These are phyloP conservation scores for Chroicocephalus ridibundus DNA, from an alignment of 2,113 vertebrate genomes.

Conservation along the genomic window DNA sequence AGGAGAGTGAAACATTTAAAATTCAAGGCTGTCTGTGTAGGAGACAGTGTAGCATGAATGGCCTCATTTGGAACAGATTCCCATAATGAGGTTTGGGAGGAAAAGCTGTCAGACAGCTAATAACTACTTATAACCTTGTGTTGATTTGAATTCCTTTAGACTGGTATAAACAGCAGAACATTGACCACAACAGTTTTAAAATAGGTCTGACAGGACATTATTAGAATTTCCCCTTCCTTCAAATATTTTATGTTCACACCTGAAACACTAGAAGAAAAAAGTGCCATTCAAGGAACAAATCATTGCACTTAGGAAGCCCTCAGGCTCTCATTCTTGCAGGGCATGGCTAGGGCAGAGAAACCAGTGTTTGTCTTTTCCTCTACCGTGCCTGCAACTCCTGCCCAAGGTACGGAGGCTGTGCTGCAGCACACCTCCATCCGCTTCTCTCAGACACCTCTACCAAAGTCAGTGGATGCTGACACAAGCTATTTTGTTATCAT, in stretches of 20 bases:
- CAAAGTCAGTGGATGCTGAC: conserved; percentile 1
- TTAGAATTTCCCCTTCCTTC: neutral
- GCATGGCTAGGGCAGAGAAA: neutral
- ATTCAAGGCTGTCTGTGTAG: neutral
- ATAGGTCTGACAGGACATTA: neutral
- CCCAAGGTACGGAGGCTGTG: neutral
- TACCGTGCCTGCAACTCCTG: neutral
- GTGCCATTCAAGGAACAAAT: neutral
- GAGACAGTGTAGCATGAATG: neutral
- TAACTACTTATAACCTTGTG: neutral
- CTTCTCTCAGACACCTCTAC: neutral
- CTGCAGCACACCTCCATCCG: neutral
- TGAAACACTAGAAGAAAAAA: neutral
- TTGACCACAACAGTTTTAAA: neutral
- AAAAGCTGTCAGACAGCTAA: neutral
- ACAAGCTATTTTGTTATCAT: conserved; percentile 6
- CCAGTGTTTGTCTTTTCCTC: neutral
- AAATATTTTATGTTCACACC: neutral
- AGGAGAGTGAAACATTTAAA: neutral
- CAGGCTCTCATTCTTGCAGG: neutral
- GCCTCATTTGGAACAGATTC: neutral
- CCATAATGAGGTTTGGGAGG: neutral
- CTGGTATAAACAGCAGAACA: neutral
- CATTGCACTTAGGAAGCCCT: neutral
- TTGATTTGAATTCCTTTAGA: neutral